A percentile compares a stretch with the other conserved stretches of the same genome.
Evolutionary conservation across 1,140 invertebrate species (phyloP).

Genomic region (Chrysomallon squamiferum): DNA sequence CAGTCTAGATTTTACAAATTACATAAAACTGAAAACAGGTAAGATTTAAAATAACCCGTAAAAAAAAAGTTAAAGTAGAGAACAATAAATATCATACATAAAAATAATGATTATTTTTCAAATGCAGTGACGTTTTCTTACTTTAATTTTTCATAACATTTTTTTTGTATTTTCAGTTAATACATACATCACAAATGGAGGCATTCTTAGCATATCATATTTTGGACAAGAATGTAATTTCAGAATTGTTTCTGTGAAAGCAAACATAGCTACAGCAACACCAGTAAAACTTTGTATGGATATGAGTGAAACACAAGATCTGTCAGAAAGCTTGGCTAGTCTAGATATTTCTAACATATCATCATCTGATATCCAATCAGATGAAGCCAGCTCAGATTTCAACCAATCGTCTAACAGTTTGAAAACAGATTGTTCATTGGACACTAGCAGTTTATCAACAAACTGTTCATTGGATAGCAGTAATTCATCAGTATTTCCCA

Average conservation of each 20-base stretch:
- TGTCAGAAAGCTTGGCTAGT: slow-evolving; percentile 9
- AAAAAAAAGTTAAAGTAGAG: too few species aligned
- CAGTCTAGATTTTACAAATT: slow-evolving; percentile 3
- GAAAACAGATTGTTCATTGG: too few species aligned
- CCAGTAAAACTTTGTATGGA: too few species aligned
- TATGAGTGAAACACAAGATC: background rate
- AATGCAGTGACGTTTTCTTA: too few species aligned
- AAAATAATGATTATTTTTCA: too few species aligned
- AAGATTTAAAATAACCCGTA: background rate
- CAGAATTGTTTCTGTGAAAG: slow-evolving; percentile 5
- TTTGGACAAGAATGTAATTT: slow-evolving; percentile 30
- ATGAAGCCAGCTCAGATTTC: too few species aligned
- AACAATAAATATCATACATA: too few species aligned
- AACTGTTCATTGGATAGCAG: background rate
- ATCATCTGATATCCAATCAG: background rate
- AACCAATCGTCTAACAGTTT: too few species aligned
- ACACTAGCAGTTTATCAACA: too few species aligned
- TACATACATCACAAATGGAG: slow-evolving; percentile 10
- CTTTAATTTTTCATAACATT: too few species aligned
- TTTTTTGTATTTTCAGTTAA: slow-evolving; percentile 22
- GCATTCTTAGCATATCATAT: slow-evolving; percentile 14
- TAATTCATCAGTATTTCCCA: background rate
- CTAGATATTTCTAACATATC: slow-evolving; percentile 9
- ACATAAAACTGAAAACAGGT: slow-evolving; percentile 5
- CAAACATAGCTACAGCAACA: background rate